These are phyloP conservation scores for Xestia rhomboidea DNA, from an alignment of 2,888 invertebrate species.

Conservation along the genomic window DNA sequence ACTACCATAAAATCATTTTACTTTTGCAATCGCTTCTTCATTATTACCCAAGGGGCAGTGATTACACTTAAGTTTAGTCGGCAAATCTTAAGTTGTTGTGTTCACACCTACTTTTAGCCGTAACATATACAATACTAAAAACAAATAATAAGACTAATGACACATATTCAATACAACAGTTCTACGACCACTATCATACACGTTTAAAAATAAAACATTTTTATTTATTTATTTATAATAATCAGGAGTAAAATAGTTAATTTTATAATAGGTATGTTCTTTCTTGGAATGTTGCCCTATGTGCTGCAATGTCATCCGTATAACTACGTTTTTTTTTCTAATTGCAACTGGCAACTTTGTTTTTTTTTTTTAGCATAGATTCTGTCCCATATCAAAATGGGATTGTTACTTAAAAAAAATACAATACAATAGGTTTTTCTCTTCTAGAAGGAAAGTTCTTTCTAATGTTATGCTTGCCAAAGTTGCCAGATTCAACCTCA, in stretches of 20 bases:
- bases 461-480: conserved; percentile 5
- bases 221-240: conserved; percentile 65
- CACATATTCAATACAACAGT: conserved; percentile 87
- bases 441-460: neutral
- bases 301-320: conserved; percentile 86
- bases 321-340: conserved; percentile 51
- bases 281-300: conserved; percentile 84
- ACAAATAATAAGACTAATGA: conserved; percentile 82
- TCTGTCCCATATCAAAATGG: neutral
- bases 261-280: conserved; percentile 75
- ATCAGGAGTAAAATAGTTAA: conserved; percentile 79
- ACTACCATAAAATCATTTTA: too few relatives aligned
- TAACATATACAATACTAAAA: conserved; percentile 77
- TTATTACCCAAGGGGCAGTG: too few relatives aligned
- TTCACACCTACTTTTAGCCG: too few relatives aligned
- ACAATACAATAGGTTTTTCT: conserved; percentile 14
- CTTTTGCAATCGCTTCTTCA: too few relatives aligned
- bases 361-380: conserved; percentile 3
- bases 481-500: conserved; percentile 55
- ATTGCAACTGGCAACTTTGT: conserved; percentile 61
- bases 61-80: too few relatives aligned
- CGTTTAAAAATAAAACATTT: conserved; percentile 75
- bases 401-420: neutral
- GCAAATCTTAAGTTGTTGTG: too few relatives aligned
- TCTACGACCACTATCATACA: conserved; percentile 82